Evolutionary conservation across 1,140 invertebrate species (phyloP).

Genomic region (Maconellicoccus hirsutus): DNA sequence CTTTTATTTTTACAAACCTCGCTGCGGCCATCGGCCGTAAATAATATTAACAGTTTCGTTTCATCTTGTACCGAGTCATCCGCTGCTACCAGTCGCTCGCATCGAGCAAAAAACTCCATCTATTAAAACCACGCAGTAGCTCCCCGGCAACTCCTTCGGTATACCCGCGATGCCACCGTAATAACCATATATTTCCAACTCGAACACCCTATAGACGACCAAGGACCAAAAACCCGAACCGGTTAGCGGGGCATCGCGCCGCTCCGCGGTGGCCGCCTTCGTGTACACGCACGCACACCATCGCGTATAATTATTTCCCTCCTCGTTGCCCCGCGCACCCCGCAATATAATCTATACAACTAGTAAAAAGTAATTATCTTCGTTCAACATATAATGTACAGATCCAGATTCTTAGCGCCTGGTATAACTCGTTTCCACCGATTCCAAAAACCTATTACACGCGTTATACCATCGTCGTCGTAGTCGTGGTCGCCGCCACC

Average conservation of each 20-base stretch:
- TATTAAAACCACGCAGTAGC: conserved; percentile 4
- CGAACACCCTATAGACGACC: too few species aligned
- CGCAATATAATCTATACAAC: background rate
- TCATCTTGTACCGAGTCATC: background rate
- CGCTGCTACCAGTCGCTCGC: too few species aligned
- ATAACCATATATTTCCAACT: conserved; percentile 19
- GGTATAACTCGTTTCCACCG: conserved; percentile 10
- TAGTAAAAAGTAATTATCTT: conserved; percentile 20
- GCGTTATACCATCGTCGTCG: too few species aligned
- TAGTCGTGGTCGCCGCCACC: too few species aligned
- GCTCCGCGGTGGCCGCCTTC: background rate
- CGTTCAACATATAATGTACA: conserved; percentile 13
- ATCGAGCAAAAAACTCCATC: background rate
- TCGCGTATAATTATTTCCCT: conserved; percentile 15
- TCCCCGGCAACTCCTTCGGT: background rate
- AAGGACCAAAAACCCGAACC: background rate
- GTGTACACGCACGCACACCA: background rate
- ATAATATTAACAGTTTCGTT: conserved; percentile 20
- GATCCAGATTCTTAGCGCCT: conserved; percentile 20
- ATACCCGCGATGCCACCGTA: background rate
- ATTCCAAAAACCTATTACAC: background rate
- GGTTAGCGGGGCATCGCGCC: background rate
- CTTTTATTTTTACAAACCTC: background rate
- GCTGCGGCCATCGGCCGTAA: background rate
- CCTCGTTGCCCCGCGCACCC: too few species aligned